A percentile compares a stretch with the other conserved stretches of the same genome.
Evolutionary conservation across 2,113 vertebrate genomes (phyloP).

Genomic region (Cyphomyrus plagiostoma): DNA sequence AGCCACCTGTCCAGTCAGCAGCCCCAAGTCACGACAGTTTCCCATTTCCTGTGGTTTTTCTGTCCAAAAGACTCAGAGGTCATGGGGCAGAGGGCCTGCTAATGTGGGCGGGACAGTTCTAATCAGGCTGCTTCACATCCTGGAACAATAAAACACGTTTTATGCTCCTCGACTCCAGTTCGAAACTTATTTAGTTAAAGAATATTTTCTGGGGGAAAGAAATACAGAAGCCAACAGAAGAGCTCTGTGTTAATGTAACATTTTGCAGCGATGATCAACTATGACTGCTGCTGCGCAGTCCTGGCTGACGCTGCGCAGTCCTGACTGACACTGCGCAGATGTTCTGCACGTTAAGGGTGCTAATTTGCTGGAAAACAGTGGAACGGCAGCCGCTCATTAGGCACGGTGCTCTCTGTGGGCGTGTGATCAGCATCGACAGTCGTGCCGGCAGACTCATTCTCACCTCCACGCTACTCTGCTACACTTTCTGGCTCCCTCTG

Average conservation of each 20-base stretch:
- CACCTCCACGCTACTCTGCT: background rate
- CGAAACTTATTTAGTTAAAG: background rate
- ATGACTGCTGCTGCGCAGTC: background rate
- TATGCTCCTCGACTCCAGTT: background rate
- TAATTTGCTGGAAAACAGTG: conserved; percentile 21
- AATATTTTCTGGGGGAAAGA: background rate
- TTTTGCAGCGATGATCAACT: background rate
- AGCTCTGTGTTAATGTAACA: background rate
- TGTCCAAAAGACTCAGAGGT: background rate
- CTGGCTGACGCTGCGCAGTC: background rate
- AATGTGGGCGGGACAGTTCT: background rate
- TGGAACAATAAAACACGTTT: background rate
- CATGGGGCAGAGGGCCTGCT: background rate
- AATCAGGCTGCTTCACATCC: background rate
- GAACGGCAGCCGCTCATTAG: conserved; percentile 22
- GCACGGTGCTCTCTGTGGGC: conserved; percentile 29
- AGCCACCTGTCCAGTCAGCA: background rate
- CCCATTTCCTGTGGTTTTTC: background rate
- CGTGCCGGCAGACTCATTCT: conserved; percentile 22
- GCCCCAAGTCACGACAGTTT: background rate
- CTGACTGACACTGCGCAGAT: conserved; percentile 10
- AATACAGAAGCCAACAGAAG: background rate
- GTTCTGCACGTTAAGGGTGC: background rate
- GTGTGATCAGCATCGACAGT: conserved; percentile 27
- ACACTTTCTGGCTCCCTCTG: background rate